A percentile compares a stretch with the other conserved stretches of the same genome.
Conservation (phyloP, 2,113 vertebrate species). For the Glareola pratincola region DNA sequence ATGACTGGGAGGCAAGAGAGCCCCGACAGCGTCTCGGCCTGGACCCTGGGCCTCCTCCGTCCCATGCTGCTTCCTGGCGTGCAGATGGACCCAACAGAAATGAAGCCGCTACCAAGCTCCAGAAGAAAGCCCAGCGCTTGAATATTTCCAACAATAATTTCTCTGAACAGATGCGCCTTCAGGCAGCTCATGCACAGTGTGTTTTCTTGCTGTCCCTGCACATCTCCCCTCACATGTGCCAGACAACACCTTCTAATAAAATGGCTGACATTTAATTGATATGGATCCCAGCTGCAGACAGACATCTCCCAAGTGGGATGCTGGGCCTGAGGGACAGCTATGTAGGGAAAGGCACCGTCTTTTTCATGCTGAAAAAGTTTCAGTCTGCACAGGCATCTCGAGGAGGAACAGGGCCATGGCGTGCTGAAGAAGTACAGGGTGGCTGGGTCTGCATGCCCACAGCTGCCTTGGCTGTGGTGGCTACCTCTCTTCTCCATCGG, state of each 20-base stretch:
- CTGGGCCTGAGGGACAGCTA: not conserved
- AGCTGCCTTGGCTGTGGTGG: not conserved
- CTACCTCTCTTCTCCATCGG: not conserved
- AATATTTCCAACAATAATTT: not conserved
- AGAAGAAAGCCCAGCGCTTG: not conserved
- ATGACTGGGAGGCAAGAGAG: not conserved
- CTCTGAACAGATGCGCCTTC: not conserved
- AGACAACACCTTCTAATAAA: not conserved
- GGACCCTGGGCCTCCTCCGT: not conserved
- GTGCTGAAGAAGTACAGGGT: not conserved
- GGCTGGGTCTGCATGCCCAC: not conserved
- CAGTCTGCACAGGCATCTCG: fast-evolving
- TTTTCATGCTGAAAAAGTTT: not conserved
- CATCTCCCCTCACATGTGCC: fast-evolving
- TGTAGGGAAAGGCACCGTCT: not conserved
- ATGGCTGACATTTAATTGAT: not conserved
- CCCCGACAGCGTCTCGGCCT: not conserved
- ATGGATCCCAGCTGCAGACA: not conserved
- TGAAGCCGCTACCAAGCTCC: not conserved
- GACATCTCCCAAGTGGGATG: not conserved
- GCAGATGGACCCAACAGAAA: not conserved
- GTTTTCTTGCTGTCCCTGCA: not conserved
- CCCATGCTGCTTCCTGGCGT: not conserved
- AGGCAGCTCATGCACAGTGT: not conserved
- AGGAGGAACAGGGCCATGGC: not conserved